phyloP scores from a whole-genome alignment of 2,888 invertebrate genomes.

The Gerris lacustris region DNA sequence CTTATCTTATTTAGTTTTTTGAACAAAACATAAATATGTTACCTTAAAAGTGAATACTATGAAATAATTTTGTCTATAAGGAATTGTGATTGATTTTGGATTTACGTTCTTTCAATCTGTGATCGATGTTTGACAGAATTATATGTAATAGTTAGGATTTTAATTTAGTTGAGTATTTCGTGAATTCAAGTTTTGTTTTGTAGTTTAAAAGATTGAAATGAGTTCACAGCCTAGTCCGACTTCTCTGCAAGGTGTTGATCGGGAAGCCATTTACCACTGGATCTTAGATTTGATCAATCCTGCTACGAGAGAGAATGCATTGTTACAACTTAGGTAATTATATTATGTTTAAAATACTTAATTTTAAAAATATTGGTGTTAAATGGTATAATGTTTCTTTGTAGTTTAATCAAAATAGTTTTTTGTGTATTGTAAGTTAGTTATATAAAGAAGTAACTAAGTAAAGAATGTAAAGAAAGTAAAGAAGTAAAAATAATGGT shows the following conservation, averaged over 20 bases:
- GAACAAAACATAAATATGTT: too few relatives aligned
- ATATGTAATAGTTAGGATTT: not conserved
- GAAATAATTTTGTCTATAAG: too few relatives aligned
- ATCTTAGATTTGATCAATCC: constrained; percentile 85
- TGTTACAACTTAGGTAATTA: constrained; percentile 76
- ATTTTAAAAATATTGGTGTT: not conserved
- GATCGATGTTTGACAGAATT: not conserved
- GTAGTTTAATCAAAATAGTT: not conserved
- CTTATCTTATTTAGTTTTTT: too few relatives aligned
- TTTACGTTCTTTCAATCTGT: not conserved
- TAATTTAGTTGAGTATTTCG: not conserved
- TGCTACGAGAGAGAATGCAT: constrained; percentile 87
- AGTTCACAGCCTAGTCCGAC: constrained; percentile 68
- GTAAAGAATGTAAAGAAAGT: too few relatives aligned
- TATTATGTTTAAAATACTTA: not conserved
- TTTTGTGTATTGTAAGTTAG: not conserved
- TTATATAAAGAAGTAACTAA: not conserved
- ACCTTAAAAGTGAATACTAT: too few relatives aligned
- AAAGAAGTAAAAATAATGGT: too few relatives aligned
- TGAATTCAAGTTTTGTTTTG: not conserved
- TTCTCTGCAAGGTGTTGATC: constrained; percentile 56
- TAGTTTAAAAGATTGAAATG: constrained; percentile 39
- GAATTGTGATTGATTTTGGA: not conserved
- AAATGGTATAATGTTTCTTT: too few relatives aligned
- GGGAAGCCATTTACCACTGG: constrained; percentile 86